Base-by-base conservation (phyloP, 2,888 invertebrate species). In the Thymelicus sylvestris region DNA sequence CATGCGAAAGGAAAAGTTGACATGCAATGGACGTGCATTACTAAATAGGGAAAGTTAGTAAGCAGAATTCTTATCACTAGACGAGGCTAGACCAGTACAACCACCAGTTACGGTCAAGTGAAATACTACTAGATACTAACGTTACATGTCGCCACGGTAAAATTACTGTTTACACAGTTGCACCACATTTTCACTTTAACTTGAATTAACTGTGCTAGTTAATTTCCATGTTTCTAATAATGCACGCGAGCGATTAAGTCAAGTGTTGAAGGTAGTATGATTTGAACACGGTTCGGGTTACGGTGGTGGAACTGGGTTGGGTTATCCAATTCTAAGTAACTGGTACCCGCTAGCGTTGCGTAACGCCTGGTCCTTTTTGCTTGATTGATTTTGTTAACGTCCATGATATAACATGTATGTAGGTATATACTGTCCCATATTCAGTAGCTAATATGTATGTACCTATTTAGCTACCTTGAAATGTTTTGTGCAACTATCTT, bases 21-120 rank as follows among this genome's bases (percentile, higher is more conserved):
- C 69, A 70, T 70, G 69, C 69, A 70, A 70, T 70, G 59, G 59
- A 39, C 31, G 65, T 70, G 65, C 65, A 70, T 70, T 70, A 60
- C 64, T 65, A 69, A 69, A 63, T 39, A 64, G 55, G 64, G 69
- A 69, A 69, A 69, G 69, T 69, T 50, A 69, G 48, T 63, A 68
- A 31, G 19, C 64, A 59, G 31, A 63, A 69, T 69, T 24, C 63
- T 57, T 59, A 69, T 47, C 38, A 48, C 63, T 68, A 68, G 19
- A 59, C 69, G 47, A 57, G 64, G 59, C 64, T 47, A 59, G 57
- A 48, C 63, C 39, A 59, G 31, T 31, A 31, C 47, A 59, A 57
- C 24, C 64, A 55, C 52, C 69, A 41, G 39, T 55, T 63, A 48
- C 38, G 63, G 63, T 31, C 68, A 62, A 1, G 12, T 12, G 44